Base-by-base conservation (phyloP, 2,113 vertebrate genomes). In the Thunnus thynnus region DNA sequence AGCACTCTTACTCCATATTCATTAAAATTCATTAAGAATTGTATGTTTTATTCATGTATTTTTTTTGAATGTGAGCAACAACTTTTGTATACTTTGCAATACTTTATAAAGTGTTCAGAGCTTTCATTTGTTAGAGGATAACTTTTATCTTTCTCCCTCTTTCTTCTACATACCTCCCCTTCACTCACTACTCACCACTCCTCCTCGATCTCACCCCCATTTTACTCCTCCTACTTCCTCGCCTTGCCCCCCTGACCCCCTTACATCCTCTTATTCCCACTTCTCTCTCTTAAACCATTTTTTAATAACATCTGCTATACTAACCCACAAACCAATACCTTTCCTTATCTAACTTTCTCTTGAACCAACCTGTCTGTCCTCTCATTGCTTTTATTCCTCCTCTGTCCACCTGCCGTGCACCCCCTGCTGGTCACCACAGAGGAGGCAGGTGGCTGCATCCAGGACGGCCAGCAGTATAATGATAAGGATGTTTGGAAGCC, bases 401-500 rank as follows among this genome's bases (percentile, higher is more conserved):
- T 57, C 84, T 76, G 48, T 70, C 60, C 41, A 51, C 67, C 69
- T 78, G 80, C 67, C 65, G 64, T 27, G n/a, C 47, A 20, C 88
- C 88, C 84, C 86, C 90, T 90, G 83, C 77, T 92, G 90, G 90
- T 79, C 91, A 89, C 91, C 91, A 75, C 96, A 97, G 97, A 96
- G 93, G 94, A 96, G 51, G 92, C 94, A 93, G 95, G 95, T 84
- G 95, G 94, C 95, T 99, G 98, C 93, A 93, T 96, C 89, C 97
- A 98, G 94, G 92, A 96, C n/a, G 97, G 95, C 89, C 96, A 96
- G 89, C 93, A 82, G 85, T 99, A 97, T 94, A 95, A 94, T 90
- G 97, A 99, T 94, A 99, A 97, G 92, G 97, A 98, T 93, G 97
- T 99, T 56, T 99, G 98, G 98, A 99, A 98, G 91, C 97, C 97